A percentile compares a stretch with the other conserved stretches of the same genome.
Conservation (phyloP, 2,113 vertebrate genomes). For the Ciconia maguari region DNA sequence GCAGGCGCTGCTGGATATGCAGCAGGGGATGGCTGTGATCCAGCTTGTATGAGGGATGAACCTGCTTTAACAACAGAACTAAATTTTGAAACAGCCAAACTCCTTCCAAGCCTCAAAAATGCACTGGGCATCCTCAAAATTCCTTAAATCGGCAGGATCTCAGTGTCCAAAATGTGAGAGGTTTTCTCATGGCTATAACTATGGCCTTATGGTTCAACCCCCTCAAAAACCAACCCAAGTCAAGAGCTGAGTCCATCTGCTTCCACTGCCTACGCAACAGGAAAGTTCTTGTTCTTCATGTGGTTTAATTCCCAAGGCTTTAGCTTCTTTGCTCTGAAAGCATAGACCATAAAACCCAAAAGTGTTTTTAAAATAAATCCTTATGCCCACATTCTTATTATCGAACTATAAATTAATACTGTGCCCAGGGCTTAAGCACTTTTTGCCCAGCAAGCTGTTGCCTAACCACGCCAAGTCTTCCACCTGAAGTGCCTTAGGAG, state of each 20-base stretch:
- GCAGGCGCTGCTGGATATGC: not conserved
- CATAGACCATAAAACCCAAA: not conserved
- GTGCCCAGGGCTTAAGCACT: not conserved
- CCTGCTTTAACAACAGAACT: not conserved
- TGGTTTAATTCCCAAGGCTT: not conserved
- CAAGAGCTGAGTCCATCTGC: not conserved
- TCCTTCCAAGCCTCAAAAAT: not conserved
- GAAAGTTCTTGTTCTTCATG: not conserved
- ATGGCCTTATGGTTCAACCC: not conserved
- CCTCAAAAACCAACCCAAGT: not conserved
- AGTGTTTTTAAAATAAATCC: not conserved
- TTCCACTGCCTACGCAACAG: not conserved
- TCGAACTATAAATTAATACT: not conserved
- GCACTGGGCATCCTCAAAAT: not conserved
- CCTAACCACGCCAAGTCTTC: not conserved
- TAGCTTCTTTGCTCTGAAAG: not conserved
- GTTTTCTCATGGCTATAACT: not conserved
- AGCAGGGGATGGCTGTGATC: fast-evolving
- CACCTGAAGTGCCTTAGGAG: not conserved
- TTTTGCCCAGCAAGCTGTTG: not conserved
- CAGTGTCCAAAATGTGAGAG: not conserved
- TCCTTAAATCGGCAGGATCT: not conserved
- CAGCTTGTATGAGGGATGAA: not conserved
- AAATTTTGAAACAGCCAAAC: not conserved
- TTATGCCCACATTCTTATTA: not conserved